These are phyloP conservation scores for Ptychoptera contaminata DNA, from an alignment of 2,888 invertebrate species.

Conservation along the genomic window DNA sequence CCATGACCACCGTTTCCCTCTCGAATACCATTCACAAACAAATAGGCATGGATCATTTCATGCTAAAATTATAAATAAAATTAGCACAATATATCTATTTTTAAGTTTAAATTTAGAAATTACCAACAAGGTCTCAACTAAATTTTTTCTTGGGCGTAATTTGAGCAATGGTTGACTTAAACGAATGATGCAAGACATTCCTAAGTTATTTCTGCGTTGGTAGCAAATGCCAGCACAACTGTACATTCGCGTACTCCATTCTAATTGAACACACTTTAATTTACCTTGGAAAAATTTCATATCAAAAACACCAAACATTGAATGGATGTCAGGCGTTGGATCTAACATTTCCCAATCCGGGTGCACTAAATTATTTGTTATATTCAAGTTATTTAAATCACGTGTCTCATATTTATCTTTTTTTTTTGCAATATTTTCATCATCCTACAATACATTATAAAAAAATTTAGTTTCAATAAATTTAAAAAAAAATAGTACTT, in stretches of 20 bases:
- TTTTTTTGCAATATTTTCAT: too few species aligned
- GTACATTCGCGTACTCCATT: conserved; percentile 91
- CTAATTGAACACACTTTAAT: conserved; percentile 63
- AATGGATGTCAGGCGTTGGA: conserved; percentile 83
- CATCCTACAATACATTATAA: too few species aligned
- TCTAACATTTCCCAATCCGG: conserved; percentile 62
- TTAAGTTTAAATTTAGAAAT: too few species aligned
- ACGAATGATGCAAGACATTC: conserved; percentile 23
- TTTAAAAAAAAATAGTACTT: not conserved
- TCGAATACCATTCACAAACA: conserved; percentile 75
- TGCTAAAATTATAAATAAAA: conserved; percentile 46
- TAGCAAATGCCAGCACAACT: conserved; percentile 45
- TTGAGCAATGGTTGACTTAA: conserved; percentile 85
- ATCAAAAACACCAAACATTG: conserved; percentile 76
- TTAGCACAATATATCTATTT: not conserved
- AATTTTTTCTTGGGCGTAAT: conserved; percentile 80
- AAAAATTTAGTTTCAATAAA: too few species aligned
- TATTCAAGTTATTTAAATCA: conserved; percentile 19
- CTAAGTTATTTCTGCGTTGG: conserved; percentile 19
- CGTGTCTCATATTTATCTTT: not conserved
- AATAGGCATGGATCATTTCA: conserved; percentile 98
- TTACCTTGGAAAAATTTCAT: conserved; percentile 66
- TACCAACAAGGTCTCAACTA: conserved; percentile 89
- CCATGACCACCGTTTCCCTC: conserved; percentile 90
- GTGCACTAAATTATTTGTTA: conserved; percentile 27